These are phyloP conservation scores for Apostichopus leukothele DNA, from an alignment of 53 echinoderm and acorn worm species.

Conservation along the genomic window DNA sequence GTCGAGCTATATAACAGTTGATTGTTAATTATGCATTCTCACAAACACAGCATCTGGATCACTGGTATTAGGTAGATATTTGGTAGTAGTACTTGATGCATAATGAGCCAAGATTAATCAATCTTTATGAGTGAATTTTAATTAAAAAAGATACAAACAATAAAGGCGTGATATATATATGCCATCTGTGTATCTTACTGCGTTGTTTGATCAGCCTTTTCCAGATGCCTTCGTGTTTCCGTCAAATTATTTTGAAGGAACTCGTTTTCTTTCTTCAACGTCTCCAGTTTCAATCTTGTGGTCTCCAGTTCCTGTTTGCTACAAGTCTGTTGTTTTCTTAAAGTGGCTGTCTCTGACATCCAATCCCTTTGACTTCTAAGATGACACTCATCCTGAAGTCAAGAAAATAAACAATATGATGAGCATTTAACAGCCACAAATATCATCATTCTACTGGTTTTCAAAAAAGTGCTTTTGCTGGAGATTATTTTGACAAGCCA, in stretches of 20 bases:
- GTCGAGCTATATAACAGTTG: no score
- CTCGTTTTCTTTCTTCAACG: constrained; percentile 60
- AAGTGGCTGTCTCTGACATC: constrained; percentile 62
- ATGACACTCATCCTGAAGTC: constrained; percentile 58
- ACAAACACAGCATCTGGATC: no score
- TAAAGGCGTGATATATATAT: no score
- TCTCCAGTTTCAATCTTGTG: constrained; percentile 57
- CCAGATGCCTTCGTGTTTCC: background rate
- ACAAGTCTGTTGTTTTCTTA: constrained; percentile 53
- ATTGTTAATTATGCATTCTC: no score
- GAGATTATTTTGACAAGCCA: no score
- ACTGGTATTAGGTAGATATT: no score
- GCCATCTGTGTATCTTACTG: background rate
- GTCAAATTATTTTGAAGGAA: constrained; percentile 61
- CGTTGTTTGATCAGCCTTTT: background rate
- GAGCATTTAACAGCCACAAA: background rate
- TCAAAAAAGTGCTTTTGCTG: no score
- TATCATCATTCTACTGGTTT: no score
- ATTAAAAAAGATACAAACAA: no score
- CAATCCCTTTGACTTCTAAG: constrained; percentile 68
- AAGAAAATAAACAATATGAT: background rate
- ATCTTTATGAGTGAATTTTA: no score
- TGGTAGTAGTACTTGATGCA: no score
- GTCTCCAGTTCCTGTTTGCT: constrained; percentile 49
- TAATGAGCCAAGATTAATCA: no score